A percentile compares a stretch with the other conserved stretches of the same genome.
Evolutionary conservation across 2,797 vertebrate species (phyloP).

Genomic region (Macropus fuliginosus): DNA sequence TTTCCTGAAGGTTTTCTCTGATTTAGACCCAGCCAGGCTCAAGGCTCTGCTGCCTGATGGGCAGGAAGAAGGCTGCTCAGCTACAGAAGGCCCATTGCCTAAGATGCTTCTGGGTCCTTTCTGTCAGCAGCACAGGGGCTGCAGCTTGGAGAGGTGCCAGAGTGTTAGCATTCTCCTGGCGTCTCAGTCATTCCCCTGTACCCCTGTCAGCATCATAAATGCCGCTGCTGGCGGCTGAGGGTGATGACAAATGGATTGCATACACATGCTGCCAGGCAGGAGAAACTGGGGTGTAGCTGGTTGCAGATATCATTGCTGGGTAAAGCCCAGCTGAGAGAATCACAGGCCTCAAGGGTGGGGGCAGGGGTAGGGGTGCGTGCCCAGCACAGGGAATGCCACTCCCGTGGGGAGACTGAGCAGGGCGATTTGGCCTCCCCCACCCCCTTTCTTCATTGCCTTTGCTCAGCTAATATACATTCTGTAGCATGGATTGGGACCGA

Average conservation of each 20-base stretch:
- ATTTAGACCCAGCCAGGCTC: background rate
- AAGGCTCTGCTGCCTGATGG: background rate
- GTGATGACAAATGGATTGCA: constrained; percentile 52
- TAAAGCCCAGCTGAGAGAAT: background rate
- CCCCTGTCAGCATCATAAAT: constrained; percentile 37
- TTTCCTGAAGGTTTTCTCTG: background rate
- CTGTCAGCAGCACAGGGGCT: background rate
- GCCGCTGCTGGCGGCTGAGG: constrained; percentile 30
- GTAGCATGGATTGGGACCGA: background rate
- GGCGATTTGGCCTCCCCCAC: background rate
- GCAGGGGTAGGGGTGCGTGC: background rate
- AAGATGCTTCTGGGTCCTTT: background rate
- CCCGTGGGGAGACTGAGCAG: background rate
- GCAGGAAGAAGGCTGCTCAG: background rate
- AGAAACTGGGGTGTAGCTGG: constrained; percentile 22
- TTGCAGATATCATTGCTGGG: background rate
- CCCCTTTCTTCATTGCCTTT: background rate
- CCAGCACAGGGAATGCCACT: background rate
- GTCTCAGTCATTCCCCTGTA: background rate
- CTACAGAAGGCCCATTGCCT: background rate
- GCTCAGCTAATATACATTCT: background rate
- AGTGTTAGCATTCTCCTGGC: background rate
- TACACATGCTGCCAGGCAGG: constrained; percentile 27
- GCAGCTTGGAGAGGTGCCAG: background rate
- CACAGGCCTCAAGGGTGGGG: background rate